These are phyloP conservation scores for Dermochelys coriacea DNA, from an alignment of 2,797 vertebrate genomes.

Conservation along the genomic window DNA sequence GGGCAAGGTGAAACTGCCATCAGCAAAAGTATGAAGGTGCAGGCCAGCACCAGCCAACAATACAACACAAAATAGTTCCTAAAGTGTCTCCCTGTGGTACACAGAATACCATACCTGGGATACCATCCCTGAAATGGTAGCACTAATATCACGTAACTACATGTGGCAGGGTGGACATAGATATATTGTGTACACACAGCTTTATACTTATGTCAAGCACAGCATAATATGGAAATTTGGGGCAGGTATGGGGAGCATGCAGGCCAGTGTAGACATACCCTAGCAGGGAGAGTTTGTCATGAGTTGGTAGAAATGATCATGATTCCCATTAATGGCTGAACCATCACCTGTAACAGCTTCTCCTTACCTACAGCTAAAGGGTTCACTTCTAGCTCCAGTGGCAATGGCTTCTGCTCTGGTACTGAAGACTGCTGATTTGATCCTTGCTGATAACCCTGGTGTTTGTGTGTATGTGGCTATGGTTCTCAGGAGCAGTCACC, in stretches of 20 bases:
- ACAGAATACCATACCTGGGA: neutral
- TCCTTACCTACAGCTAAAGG: neutral
- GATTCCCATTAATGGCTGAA: neutral
- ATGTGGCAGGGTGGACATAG: too few relatives aligned
- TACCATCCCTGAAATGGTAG: neutral
- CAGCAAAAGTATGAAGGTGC: neutral
- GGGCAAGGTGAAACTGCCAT: neutral
- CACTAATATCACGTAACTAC: neutral
- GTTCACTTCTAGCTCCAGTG: neutral
- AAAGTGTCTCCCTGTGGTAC: neutral
- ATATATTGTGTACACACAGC: neutral
- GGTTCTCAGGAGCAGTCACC: neutral
- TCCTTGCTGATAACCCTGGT: neutral
- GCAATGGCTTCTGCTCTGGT: neutral
- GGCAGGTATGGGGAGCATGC: neutral
- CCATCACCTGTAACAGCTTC: neutral
- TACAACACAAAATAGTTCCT: neutral
- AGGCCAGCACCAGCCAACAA: neutral
- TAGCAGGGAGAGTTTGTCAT: too few relatives aligned
- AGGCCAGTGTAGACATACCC: neutral
- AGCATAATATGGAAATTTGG: neutral
- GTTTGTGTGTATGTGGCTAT: accelerated
- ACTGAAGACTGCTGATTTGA: neutral
- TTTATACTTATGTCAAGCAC: neutral
- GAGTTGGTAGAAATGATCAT: neutral